These are phyloP conservation scores for Aphyosemion australe DNA, from an alignment of 2,113 vertebrate species.

Conservation along the genomic window DNA sequence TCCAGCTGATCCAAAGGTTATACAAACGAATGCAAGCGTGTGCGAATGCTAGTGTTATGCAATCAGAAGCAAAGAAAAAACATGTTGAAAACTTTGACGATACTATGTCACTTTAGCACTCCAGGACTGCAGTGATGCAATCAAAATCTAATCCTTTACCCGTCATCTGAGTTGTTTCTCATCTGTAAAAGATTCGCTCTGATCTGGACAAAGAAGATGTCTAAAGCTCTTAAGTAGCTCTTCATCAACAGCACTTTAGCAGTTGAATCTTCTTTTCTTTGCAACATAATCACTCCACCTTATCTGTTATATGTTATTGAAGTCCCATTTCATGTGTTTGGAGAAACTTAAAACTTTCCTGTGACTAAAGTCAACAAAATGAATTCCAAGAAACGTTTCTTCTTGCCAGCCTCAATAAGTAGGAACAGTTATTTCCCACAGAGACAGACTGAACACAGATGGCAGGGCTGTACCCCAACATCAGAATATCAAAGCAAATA, in stretches of 20 bases:
- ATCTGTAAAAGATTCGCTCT: background rate
- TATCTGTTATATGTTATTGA: conserved; percentile 37
- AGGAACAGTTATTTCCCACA: conserved; percentile 57
- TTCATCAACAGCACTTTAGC: conserved; percentile 17
- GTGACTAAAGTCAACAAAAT: conserved; percentile 52
- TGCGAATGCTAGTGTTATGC: no score
- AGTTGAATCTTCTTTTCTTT: background rate
- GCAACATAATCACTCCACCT: conserved; percentile 19
- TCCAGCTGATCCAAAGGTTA: no score
- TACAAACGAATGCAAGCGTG: no score
- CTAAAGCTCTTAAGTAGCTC: background rate
- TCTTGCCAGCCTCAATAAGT: conserved; percentile 29
- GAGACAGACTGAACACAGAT: conserved; percentile 77
- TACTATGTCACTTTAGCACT: background rate
- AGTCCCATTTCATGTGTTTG: conserved; percentile 37
- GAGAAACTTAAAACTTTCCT: conserved; percentile 55
- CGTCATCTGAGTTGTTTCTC: background rate
- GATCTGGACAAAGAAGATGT: background rate
- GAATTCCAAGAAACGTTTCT: conserved; percentile 31
- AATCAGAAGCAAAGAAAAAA: background rate
- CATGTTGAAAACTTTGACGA: background rate
- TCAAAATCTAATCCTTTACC: background rate
- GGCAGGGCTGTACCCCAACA: conserved; percentile 58
- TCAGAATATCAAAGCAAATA: conserved; percentile 76
- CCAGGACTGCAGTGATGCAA: background rate